Base-by-base conservation (phyloP, 2,888 invertebrate genomes). In the Eurytoma californica region DNA sequence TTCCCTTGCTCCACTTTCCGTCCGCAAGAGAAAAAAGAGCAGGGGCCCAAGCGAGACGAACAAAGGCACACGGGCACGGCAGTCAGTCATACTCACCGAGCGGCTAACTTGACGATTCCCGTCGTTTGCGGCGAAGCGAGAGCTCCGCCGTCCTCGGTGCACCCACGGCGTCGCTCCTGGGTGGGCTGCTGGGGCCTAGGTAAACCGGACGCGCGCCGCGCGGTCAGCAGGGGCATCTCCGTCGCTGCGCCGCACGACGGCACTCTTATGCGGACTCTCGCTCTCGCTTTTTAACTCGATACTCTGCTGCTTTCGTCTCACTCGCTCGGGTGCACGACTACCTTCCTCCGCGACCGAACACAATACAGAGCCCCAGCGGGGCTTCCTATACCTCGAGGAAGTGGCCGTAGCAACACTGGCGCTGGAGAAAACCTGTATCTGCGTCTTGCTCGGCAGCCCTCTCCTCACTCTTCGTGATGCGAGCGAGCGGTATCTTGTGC, bases 41-140 rank as follows among this genome's bases (percentile, higher is more conserved):
- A n/a, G n/a, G 30, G 16, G 5, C 12, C 28, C 4, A 61, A 53
- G 39, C 28, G 24, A 67, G n/a, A 7, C n/a, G 30, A n/a, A 58
- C 39, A 20, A 47, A 28, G 30, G 47, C 39, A 39, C 9, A 24
- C 24, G 24, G 2, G 24, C 24, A 24, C 39, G 39, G 9, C 7
- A 4, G 39, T 0, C 9, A 3, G n/a, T 16, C n/a, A 13, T 30
- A 67, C 77, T 72, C 24, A 77, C 72, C 61, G 72, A 49, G 72
- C 49, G 77, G 72, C 82, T 81, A 82, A 74, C 81, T 82, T 76
- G 80, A 78, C 65, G 60, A 78, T 20, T 68, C 51, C 55, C 65
- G 76, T 75, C 63, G 65, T 74, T 60, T 79, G 77, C 28, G 66
- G 2, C 20, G 67, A 49, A 30, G 74, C 39, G 1, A 39, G 20